Evolutionary conservation across 1,140 invertebrate genomes (phyloP), one percentile per base, ranked within the genome.

Genomic region (Sinonovacula constricta): DNA sequence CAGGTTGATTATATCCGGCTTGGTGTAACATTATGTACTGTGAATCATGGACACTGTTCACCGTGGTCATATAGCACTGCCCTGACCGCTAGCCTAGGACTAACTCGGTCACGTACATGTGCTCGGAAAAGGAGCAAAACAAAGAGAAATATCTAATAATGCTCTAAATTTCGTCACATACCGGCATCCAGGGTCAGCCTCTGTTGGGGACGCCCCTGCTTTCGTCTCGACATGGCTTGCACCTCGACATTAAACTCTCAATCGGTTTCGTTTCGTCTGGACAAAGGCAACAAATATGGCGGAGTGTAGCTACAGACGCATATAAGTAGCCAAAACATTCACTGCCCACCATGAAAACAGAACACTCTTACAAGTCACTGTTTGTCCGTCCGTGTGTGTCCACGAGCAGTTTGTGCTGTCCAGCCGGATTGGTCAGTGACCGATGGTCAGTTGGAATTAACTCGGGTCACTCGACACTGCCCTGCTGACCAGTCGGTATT

Each of bases 201-300:
- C 79, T 89, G 88, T 70, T 88, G 87, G 70, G 88, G 88, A 79
- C 87, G 85, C 39, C 86, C 88, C 80, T 89, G 88, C 84, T 89
- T 89, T 62, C 88, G 81, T 70, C 88, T 84, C 78, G 88, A 89
- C 88, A 89, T 89, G 56, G 57, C 82, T 78, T 72, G 79, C 69
- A 77, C 81, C 60, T 82, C 76, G 74, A 84, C 86, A 89, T 87
- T 80, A 86, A 87, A 87, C 81, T 79, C 65, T 59, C 80, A 78
- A 77, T 87, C 81, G 59, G 74, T 62, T 65, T 80, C 60, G 72
- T 77, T 83, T 54, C 45, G 70, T 84, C 85, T 84, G 84, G 86
- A 89, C 88, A 88, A 89, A 87, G 85, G 84, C 84, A 88, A 85
- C 79, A 86, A 89, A 88, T 81, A 88, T 88, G 87, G 87, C 87